Conservation (phyloP, 2,113 vertebrate species). For the Benitochromis conjunctus region DNA sequence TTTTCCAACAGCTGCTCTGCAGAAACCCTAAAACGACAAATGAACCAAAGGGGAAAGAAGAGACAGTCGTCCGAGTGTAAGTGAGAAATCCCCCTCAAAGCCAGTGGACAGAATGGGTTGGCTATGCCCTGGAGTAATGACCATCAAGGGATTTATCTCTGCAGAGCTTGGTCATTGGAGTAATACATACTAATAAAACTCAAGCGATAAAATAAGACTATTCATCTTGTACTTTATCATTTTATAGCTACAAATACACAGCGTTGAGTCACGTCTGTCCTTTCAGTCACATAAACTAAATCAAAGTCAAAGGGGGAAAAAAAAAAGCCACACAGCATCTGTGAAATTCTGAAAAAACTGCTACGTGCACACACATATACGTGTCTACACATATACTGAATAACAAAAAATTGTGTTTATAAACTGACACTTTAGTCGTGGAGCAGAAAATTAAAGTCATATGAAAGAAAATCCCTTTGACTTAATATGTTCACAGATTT, state of each 20-base stretch:
- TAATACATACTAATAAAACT: not conserved
- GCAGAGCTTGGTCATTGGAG: not conserved
- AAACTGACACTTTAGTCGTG: not conserved
- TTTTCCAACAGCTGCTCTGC: conserved; percentile 52
- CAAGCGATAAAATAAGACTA: not conserved
- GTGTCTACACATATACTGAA: not conserved
- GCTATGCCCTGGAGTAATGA: conserved; percentile 22
- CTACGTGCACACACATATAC: not conserved
- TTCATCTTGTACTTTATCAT: not conserved
- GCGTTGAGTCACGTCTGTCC: not conserved
- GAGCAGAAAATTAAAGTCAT: not conserved
- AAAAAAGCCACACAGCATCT: not conserved
- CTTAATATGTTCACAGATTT: not conserved
- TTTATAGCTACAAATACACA: not conserved
- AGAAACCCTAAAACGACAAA: not conserved
- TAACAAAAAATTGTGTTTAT: not conserved
- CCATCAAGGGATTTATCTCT: conserved; percentile 14
- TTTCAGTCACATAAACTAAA: not conserved
- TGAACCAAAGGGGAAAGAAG: not conserved
- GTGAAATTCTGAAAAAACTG: not conserved
- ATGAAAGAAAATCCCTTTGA: not conserved
- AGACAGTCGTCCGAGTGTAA: not conserved
- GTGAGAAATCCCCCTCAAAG: conserved; percentile 44
- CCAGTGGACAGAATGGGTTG: conserved; percentile 53
- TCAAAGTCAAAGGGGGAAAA: not conserved